Percentiles rank a stretch among this genome's conserved stretches.
These are phyloP conservation scores for Xestia sexstrigata DNA, from an alignment of 2,888 invertebrate genomes.

Conservation along the genomic window DNA sequence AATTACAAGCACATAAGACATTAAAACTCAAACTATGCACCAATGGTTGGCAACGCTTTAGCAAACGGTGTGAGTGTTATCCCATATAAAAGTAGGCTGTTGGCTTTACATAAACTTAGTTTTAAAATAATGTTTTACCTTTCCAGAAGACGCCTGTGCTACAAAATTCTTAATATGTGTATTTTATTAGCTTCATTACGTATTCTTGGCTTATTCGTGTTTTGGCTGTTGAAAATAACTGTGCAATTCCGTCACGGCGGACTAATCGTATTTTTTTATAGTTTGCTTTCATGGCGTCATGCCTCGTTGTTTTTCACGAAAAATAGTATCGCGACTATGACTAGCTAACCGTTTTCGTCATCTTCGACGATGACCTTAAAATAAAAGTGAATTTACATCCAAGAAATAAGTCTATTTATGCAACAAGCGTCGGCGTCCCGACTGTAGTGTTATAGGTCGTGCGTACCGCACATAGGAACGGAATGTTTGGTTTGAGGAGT, in stretches of 20 bases:
- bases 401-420: slow-evolving; percentile 87
- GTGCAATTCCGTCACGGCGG: slow-evolving; percentile 61
- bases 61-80: neutral
- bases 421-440: slow-evolving; percentile 83
- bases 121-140: neutral
- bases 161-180: slow-evolving; percentile 46
- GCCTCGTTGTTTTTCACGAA: slow-evolving; percentile 74
- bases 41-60: neutral
- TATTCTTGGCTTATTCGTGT: slow-evolving; percentile 59
- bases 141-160: slow-evolving; percentile 28
- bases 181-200: slow-evolving; percentile 56
- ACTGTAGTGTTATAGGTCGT: slow-evolving; percentile 82
- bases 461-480: slow-evolving; percentile 80
- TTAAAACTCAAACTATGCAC: slow-evolving; percentile 9
- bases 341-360: slow-evolving; percentile 76
- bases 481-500: slow-evolving; percentile 88
- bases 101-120: neutral
- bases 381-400: slow-evolving; percentile 86
- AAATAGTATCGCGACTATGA: slow-evolving; percentile 74
- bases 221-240: slow-evolving; percentile 64
- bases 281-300: slow-evolving; percentile 68
- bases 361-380: slow-evolving; percentile 76
- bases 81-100: neutral
- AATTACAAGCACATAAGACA: neutral
- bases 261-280: slow-evolving; percentile 66